Evolutionary conservation across 2,888 invertebrate genomes (phyloP).

Genomic region (Dyspetes luteomarginatus): DNA sequence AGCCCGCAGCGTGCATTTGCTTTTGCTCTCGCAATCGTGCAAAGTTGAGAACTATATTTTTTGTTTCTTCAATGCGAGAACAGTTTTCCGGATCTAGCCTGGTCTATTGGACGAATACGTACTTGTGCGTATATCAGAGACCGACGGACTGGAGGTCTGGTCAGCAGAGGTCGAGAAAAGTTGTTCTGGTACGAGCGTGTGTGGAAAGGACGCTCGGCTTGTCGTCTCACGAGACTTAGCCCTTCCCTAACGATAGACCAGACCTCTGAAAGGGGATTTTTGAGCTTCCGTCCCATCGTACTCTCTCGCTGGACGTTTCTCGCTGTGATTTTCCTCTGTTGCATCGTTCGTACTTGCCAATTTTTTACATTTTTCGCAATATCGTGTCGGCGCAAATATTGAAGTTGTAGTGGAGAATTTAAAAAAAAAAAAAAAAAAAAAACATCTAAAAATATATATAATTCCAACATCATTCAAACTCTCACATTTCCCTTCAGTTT

Average conservation of each 20-base stretch:
- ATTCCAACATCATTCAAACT: not conserved
- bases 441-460: not conserved
- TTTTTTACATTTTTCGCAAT: not conserved
- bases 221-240: not conserved
- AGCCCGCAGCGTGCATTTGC: not conserved
- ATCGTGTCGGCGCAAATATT: no score
- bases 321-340: not conserved
- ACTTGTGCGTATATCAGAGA: not conserved
- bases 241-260: not conserved
- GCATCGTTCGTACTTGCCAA: not conserved
- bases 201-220: not conserved
- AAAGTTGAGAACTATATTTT: conserved; percentile 17
- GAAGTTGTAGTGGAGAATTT: not conserved
- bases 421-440: not conserved
- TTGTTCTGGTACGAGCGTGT: not conserved
- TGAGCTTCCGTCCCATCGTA: not conserved
- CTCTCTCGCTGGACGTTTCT: not conserved
- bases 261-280: not conserved
- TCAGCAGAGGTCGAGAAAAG: not conserved
- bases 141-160: not conserved
- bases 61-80: not conserved
- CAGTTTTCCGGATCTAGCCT: not conserved
- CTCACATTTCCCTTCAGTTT: not conserved
- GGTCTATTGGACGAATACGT: conserved; percentile 2
- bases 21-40: not conserved